Evolutionary conservation across 2,797 vertebrate genomes (phyloP), one percentile per base, ranked within the genome.

Genomic region (Cygnus olor): DNA sequence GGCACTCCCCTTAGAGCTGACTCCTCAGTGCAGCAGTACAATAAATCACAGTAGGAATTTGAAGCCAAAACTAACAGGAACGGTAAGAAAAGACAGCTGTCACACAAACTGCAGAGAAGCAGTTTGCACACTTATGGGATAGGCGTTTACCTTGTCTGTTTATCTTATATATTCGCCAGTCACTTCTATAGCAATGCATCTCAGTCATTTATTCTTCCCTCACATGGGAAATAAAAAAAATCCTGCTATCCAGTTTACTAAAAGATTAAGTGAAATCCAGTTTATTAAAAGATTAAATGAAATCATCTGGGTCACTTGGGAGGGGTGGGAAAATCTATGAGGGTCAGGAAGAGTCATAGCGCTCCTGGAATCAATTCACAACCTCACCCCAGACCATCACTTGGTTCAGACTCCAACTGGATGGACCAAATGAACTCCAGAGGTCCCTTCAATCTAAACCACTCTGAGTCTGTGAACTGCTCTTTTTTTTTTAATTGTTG

Each of bases 51-150:
- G 21, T 24, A 72, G 45, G 8, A 49, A 86, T 81, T 28, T 0
- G 0, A 69, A 69, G 32, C 22, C 45, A 69, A 44, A 78, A 61
- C 17, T 8, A 11, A 2, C 16, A 10, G 8, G 3, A 84, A 32
- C 0, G 0, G 2, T 2, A 54, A 49, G 36, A 47, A 73, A 38
- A 58, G 19, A 0, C 83, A 72, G 20, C 25, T 69, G 49, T 25
- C 20, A 6, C 2, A 1, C 17, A 9, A 38, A 11, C 36, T 14
- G 49, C 63, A 32, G 19, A 81, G 56, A 4, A 14, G 17, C 7
- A 10, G 47, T 24, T 68, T 2, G 30, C 13, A 84, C 19, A 1
- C 21, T 36, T 11, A 0, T 0, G 2, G 1, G 28, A n/a, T 8
- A 51, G 11, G 17, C 1, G 17, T 14, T 68, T 36, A 38, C 21